phyloP scores from a whole-genome alignment of 2,113 vertebrate species.

The Hyaena hyaena region DNA sequence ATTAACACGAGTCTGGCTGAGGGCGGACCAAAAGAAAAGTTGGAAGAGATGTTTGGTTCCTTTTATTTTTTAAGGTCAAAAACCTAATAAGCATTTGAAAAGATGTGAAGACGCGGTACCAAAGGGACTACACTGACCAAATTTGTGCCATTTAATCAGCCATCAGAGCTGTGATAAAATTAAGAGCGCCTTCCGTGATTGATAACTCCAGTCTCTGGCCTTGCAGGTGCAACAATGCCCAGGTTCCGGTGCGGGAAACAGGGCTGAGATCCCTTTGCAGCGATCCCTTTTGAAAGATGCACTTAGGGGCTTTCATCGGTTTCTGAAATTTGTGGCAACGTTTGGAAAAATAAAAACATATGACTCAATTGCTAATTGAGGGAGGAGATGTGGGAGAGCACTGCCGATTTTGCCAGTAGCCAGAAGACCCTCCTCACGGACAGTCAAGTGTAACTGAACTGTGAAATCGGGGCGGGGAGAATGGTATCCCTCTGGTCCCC shows the following conservation, averaged over 20 bases:
- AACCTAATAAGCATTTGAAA: slow-evolving; percentile 90
- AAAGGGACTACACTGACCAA: slow-evolving; percentile 75
- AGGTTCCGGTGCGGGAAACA: slow-evolving; percentile 66
- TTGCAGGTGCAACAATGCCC: slow-evolving; percentile 61
- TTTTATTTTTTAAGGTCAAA: slow-evolving; percentile 88
- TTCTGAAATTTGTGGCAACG: slow-evolving; percentile 65
- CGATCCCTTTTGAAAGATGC: slow-evolving; percentile 68
- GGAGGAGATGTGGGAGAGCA: neutral
- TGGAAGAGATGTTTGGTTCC: slow-evolving; percentile 67
- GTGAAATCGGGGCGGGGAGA: neutral
- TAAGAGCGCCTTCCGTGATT: slow-evolving; percentile 86
- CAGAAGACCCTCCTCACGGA: neutral
- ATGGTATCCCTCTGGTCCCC: neutral
- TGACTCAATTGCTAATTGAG: slow-evolving; percentile 67
- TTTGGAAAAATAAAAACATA: slow-evolving; percentile 68
- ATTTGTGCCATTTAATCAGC: slow-evolving; percentile 86
- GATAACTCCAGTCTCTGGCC: slow-evolving; percentile 82
- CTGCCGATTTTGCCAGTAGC: neutral
- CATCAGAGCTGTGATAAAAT: slow-evolving; percentile 85
- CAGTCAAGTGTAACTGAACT: neutral
- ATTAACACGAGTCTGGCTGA: neutral
- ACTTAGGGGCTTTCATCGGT: slow-evolving; percentile 72
- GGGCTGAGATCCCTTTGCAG: slow-evolving; percentile 72
- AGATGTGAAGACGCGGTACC: slow-evolving; percentile 78
- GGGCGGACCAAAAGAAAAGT: slow-evolving; percentile 60